Percentiles rank a stretch among this genome's conserved stretches.
These are phyloP conservation scores for Heliconius nattereri DNA, from an alignment of 1,140 invertebrate genomes.

Conservation along the genomic window DNA sequence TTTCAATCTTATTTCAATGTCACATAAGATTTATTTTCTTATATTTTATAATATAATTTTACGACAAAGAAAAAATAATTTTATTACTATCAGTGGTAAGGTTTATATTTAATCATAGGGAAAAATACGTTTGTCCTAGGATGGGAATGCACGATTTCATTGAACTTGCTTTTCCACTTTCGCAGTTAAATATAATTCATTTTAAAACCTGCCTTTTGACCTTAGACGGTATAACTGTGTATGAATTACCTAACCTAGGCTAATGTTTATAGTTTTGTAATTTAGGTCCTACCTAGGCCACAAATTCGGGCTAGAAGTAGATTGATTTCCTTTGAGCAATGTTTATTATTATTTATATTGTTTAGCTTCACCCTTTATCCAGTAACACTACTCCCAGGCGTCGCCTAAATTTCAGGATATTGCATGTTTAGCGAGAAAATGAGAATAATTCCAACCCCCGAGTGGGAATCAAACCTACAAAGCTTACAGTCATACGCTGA, in stretches of 20 bases:
- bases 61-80: neutral
- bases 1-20: neutral
- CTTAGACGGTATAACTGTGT: conserved; percentile 17
- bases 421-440: too few species aligned
- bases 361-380: neutral
- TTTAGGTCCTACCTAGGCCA: neutral
- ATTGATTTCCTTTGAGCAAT: neutral
- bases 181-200: conserved; percentile 37
- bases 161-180: conserved; percentile 42
- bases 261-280: neutral
- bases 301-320: neutral
- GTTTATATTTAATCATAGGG: conserved; percentile 11
- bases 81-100: conserved; percentile 3
- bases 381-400: too few species aligned
- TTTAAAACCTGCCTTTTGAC: conserved; percentile 36
- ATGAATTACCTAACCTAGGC: conserved; percentile 9
- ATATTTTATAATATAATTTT: neutral
- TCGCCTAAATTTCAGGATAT: too few species aligned
- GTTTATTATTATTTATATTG: neutral
- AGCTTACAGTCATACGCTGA: too few species aligned
- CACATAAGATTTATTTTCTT: neutral
- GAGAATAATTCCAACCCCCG: too few species aligned
- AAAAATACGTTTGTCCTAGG: conserved; percentile 35
- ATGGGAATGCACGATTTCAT: conserved; percentile 46
- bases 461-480: too few species aligned